These are phyloP conservation scores for Ancistrus triradiatus DNA, from an alignment of 2,113 vertebrate species.

Conservation along the genomic window DNA sequence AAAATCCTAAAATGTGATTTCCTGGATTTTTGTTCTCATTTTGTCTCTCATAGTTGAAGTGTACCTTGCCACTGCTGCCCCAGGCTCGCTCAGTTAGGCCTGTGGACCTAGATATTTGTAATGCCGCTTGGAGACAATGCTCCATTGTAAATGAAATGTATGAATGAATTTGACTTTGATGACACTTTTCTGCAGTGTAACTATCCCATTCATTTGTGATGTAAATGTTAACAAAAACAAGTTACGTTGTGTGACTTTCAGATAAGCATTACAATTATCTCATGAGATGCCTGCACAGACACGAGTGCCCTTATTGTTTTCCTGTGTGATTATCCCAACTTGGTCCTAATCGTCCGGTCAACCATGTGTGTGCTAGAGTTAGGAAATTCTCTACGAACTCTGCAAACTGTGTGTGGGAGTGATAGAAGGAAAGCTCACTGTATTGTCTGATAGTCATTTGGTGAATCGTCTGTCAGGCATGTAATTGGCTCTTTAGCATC, in stretches of 20 bases:
- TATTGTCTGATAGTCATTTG: neutral
- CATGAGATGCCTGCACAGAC: neutral
- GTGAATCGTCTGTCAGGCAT: neutral
- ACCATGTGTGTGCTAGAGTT: neutral
- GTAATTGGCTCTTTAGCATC: conserved; percentile 24
- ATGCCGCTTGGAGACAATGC: no score
- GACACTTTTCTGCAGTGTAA: no score
- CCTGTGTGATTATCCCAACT: conserved; percentile 11
- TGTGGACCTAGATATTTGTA: no score
- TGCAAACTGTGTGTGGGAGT: neutral
- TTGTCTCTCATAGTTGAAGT: no score
- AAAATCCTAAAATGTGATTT: no score
- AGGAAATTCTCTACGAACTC: neutral
- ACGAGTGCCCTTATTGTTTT: neutral
- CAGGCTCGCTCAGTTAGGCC: no score
- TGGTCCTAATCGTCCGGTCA: neutral
- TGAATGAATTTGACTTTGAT: no score
- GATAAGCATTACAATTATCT: neutral
- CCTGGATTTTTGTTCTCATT: no score
- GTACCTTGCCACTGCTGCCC: no score
- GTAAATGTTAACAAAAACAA: no score
- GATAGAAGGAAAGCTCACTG: neutral
- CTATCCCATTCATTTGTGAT: no score
- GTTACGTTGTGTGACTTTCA: conserved; percentile 5
- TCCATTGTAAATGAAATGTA: no score